A percentile compares a stretch with the other conserved stretches of the same genome.
phyloP scores from a whole-genome alignment of 2,797 vertebrate species.

The Onychomys torridus region DNA sequence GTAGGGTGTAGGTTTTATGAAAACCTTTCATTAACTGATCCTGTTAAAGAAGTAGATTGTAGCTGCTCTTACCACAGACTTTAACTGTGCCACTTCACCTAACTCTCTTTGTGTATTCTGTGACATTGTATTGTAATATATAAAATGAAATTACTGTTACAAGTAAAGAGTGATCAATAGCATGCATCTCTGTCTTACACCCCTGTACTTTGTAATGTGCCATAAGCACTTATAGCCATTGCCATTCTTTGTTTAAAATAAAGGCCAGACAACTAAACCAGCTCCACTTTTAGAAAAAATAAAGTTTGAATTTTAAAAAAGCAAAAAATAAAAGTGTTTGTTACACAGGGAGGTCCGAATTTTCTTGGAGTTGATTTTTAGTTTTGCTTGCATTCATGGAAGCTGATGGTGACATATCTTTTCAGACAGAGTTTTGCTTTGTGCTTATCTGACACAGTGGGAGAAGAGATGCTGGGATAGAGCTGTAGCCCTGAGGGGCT shows the following conservation, averaged over 20 bases:
- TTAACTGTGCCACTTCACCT: not conserved
- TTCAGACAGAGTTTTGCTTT: slow-evolving; percentile 34
- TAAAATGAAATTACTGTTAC: not conserved
- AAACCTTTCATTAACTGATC: not conserved
- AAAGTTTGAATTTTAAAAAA: not conserved
- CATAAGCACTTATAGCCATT: not conserved
- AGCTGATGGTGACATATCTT: not conserved
- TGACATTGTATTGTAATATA: not conserved
- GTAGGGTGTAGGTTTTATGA: not conserved
- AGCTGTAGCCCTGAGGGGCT: not conserved
- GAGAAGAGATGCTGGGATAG: not conserved
- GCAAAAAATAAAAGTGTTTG: not conserved
- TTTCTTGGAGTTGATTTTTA: not conserved
- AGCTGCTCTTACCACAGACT: not conserved
- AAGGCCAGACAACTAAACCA: not conserved
- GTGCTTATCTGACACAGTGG: not conserved
- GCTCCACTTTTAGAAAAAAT: not conserved
- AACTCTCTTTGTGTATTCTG: not conserved
- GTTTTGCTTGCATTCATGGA: not conserved
- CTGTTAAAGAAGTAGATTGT: not conserved
- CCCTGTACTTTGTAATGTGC: not conserved
- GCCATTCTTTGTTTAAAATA: not conserved
- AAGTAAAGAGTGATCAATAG: not conserved
- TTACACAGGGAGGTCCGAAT: not conserved
- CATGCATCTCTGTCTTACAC: not conserved